These are phyloP conservation scores for Pelosia muscerda DNA, from an alignment of 2,888 invertebrate genomes.

Conservation along the genomic window DNA sequence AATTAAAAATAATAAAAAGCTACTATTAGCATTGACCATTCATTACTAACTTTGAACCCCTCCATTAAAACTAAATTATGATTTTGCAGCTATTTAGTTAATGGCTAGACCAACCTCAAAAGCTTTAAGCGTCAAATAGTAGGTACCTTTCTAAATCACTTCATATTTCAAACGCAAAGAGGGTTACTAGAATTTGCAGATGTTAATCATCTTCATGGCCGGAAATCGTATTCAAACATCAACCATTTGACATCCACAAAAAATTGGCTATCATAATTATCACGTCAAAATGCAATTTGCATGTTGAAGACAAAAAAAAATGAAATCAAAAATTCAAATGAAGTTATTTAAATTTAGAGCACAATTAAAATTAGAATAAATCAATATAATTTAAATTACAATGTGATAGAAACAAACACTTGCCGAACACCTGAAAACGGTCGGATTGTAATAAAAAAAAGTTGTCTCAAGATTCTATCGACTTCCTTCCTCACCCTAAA, in stretches of 20 bases:
- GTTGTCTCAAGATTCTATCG: conserved; percentile 58
- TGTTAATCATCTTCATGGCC: conserved; percentile 8
- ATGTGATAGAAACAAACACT: conserved; percentile 40
- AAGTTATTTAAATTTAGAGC: not conserved
- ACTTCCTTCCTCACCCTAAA: conserved; percentile 78
- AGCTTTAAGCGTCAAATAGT: not conserved
- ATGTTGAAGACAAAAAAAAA: not conserved
- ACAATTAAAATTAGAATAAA: not conserved
- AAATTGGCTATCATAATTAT: conserved; percentile 7
- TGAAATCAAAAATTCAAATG: not conserved
- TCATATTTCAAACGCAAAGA: not conserved
- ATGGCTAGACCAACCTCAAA: not conserved
- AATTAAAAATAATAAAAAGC: not conserved
- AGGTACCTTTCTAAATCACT: conserved; percentile 15
- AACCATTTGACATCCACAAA: not conserved
- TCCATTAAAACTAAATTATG: not conserved
- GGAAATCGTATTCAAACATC: conserved; percentile 10
- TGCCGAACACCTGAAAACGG: conserved; percentile 50
- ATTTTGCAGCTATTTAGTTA: conserved; percentile 3
- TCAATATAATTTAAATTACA: conserved; percentile 15
- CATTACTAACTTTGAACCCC: not conserved
- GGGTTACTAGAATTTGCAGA: conserved; percentile 4
- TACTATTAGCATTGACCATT: not conserved
- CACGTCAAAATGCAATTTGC: conserved; percentile 3
- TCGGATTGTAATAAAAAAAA: conserved; percentile 50